Percentiles rank a stretch among this genome's conserved stretches.
phyloP scores from a whole-genome alignment of 92 coral and sea anemone species.

The Porites evermanni region DNA sequence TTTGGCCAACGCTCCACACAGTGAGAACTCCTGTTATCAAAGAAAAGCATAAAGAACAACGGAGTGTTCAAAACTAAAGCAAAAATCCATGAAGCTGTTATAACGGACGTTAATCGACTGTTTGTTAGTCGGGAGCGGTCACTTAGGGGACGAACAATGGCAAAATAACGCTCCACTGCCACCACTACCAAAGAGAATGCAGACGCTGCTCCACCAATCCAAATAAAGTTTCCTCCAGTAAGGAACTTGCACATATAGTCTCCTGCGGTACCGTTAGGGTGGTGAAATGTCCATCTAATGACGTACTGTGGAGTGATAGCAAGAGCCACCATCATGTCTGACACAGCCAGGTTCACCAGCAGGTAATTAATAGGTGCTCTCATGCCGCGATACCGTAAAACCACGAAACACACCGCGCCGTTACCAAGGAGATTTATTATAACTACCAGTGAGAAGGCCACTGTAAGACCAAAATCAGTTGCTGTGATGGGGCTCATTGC shows the following conservation, averaged over 20 bases:
- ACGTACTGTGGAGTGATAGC: conserved; percentile 30
- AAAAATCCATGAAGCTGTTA: conserved; percentile 32
- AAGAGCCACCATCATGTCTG: conserved; percentile 58
- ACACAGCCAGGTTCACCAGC: conserved; percentile 57
- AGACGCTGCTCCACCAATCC: conserved; percentile 46
- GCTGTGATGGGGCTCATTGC: neutral
- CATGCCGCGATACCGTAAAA: conserved; percentile 56
- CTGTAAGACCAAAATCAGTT: conserved; percentile 7
- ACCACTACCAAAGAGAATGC: conserved; percentile 25
- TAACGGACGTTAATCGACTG: conserved; percentile 9
- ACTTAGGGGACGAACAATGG: conserved; percentile 40
- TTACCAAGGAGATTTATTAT: conserved; percentile 57
- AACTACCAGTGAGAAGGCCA: conserved; percentile 6
- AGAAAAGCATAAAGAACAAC: conserved; percentile 1
- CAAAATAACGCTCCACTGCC: conserved; percentile 57
- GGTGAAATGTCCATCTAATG: conserved; percentile 25
- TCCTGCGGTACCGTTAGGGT: conserved; percentile 53
- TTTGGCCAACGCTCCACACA: conserved; percentile 29
- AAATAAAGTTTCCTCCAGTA: conserved; percentile 55
- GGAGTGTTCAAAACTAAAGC: conserved; percentile 26
- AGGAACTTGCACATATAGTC: conserved; percentile 37
- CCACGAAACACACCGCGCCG: conserved; percentile 47
- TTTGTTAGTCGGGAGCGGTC: neutral
- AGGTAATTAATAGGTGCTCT: conserved; percentile 56
- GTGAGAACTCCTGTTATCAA: neutral